A percentile compares a stretch with the other conserved stretches of the same genome.
These are phyloP conservation scores for Clarias magur DNA, from an alignment of 2,113 vertebrate species.

Conservation along the genomic window DNA sequence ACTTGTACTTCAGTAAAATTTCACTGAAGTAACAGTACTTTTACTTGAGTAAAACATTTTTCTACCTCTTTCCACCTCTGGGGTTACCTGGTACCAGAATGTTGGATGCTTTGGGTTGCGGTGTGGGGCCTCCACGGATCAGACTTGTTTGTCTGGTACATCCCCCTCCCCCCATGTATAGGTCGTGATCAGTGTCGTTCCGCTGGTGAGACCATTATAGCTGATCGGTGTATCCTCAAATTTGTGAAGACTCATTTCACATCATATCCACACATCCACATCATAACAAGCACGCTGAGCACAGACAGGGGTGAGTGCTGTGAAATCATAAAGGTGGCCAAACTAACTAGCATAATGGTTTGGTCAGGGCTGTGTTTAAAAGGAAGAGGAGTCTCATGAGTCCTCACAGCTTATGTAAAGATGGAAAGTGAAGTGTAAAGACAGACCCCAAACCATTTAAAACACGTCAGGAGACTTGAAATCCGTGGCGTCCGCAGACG, in stretches of 20 bases:
- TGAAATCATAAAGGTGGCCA: constrained; percentile 43
- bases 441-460: background rate
- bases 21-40: too few species aligned
- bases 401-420: background rate
- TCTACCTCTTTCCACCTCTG: too few species aligned
- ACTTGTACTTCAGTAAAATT: too few species aligned
- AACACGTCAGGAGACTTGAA: constrained; percentile 36
- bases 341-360: constrained; percentile 52
- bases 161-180: too few species aligned
- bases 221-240: too few species aligned
- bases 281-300: background rate
- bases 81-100: too few species aligned
- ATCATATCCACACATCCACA: background rate
- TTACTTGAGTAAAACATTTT: too few species aligned
- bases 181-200: too few species aligned
- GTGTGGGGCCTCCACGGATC: too few species aligned
- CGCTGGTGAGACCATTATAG: too few species aligned
- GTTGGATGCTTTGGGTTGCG: too few species aligned
- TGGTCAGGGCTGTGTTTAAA: constrained; percentile 37
- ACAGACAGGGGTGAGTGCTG: constrained; percentile 2
- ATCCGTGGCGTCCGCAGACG: background rate
- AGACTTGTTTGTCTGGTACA: too few species aligned
- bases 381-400: constrained; percentile 30
- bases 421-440: background rate
- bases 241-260: background rate